Percentiles rank a stretch among this genome's conserved stretches.
Conservation (phyloP, 2,888 invertebrate species). For the Nebria brevicollis region DNA sequence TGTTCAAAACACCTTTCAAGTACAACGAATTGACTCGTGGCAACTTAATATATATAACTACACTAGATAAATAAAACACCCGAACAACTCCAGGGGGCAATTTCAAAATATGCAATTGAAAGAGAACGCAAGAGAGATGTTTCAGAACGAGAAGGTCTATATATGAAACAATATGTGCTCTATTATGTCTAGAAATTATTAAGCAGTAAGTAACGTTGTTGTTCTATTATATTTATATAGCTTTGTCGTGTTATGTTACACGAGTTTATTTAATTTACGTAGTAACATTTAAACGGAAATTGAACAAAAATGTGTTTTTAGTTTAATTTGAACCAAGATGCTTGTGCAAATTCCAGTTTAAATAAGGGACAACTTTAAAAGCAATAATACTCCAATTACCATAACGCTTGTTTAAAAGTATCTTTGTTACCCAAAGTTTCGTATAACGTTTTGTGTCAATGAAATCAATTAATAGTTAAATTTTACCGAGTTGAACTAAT, state of each 20-base stretch:
- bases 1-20: neutral
- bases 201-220: too few relatives aligned
- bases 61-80: too few relatives aligned
- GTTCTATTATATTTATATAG: neutral
- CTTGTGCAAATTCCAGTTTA: neutral
- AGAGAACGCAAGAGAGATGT: too few relatives aligned
- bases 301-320: neutral
- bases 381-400: neutral
- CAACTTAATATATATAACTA: too few relatives aligned
- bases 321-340: neutral
- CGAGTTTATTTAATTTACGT: neutral
- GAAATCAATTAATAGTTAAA: neutral
- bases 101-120: too few relatives aligned
- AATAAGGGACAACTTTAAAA: neutral
- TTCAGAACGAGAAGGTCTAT: too few relatives aligned
- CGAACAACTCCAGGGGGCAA: too few relatives aligned
- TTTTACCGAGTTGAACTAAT: neutral
- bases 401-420: neutral
- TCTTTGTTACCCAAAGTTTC: neutral
- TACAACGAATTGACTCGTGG: neutral
- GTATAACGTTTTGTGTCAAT: neutral
- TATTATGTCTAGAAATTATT: too few relatives aligned
- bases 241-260: neutral
- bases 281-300: neutral
- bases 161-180: too few relatives aligned